Evolutionary conservation across 1,140 invertebrate species (phyloP).

Genomic region (Drepana arcuata): DNA sequence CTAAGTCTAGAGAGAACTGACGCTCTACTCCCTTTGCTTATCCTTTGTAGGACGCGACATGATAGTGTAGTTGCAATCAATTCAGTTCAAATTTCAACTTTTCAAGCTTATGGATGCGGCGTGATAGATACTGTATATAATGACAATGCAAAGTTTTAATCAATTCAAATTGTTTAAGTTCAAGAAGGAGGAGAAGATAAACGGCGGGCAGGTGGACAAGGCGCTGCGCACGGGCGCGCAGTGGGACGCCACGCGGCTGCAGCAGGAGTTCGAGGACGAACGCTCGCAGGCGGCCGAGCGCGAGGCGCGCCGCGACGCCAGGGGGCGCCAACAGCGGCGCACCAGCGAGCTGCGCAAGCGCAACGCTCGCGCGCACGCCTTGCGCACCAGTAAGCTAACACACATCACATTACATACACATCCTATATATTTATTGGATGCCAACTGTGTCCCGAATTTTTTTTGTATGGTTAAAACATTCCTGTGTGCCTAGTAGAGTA

Average conservation of each 20-base stretch:
- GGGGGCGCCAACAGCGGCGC: constrained; percentile 14
- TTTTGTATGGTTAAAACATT: no score
- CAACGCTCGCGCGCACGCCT: constrained; percentile 29
- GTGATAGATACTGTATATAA: no score
- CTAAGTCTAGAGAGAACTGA: no score
- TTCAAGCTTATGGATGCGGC: no score
- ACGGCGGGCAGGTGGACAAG: constrained; percentile 51
- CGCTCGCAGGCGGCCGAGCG: constrained; percentile 18
- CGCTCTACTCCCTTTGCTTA: no score
- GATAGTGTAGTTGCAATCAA: no score
- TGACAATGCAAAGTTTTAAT: no score
- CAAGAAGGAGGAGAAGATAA: constrained; percentile 56
- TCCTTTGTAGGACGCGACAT: no score
- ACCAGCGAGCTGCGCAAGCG: constrained; percentile 13
- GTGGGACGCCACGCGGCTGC: constrained; percentile 35
- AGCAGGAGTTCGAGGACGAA: constrained; percentile 39
- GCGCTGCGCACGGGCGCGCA: constrained; percentile 34
- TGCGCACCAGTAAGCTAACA: background rate
- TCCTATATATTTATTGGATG: no score
- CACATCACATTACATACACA: background rate
- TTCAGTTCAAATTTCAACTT: no score
- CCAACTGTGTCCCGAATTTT: no score
- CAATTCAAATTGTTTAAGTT: constrained; percentile 47
- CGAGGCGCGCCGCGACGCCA: constrained; percentile 6
- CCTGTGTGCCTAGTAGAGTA: no score